Base-by-base conservation (phyloP, 2,113 vertebrate species). In the Solea solea region DNA sequence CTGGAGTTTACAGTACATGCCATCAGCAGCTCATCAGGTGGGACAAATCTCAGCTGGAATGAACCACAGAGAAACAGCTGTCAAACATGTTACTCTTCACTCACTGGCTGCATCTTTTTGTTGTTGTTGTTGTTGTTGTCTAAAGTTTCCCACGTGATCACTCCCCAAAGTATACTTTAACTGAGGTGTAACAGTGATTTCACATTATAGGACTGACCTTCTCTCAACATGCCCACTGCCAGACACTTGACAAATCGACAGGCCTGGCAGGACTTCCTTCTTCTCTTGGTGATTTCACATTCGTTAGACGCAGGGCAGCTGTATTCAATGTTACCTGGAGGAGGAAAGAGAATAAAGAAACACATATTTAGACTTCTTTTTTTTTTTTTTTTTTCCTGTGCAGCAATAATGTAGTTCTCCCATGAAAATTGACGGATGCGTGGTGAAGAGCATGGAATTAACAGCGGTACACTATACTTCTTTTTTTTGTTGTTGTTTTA, bases 251-350 rank as follows among this genome's bases (percentile, higher is more conserved):
- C 88, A 64, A 93, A 94, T 66, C 93, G 92, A 73, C 93, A 94
- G 34, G 93, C 92, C 82, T 94, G 93, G 82, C 93, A 94, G 72
- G 93, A 94, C 69, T 94, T 94, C 74, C 93, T 89, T 77, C 93
- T 90, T 21, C 92, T 80, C 74, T 93, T 94, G 73, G 93, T 94
- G 83, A 94, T 94, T 74, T 94, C 92, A 88, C 93, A 94, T 81
- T 93, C 90, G 42, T 90, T 94, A 83, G 90, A 91, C 0, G 90
- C 92, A 1, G 92, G 92, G 74, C 93, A 93, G 74, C 88, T 94
- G 89, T 94, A 94, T 15, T 94, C 92, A n/a, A 94, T 94, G 81
- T 91, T 94, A 64, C 93, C 93, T 93, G 68, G n/a, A 74, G 14
- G 42, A 64, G 57, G 14, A 57, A 46, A 69, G n/a, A 58, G 12